Percentiles rank a stretch among this genome's conserved stretches.
These are phyloP conservation scores for Piezodorus guildinii DNA, from an alignment of 1,140 invertebrate genomes.

Conservation along the genomic window DNA sequence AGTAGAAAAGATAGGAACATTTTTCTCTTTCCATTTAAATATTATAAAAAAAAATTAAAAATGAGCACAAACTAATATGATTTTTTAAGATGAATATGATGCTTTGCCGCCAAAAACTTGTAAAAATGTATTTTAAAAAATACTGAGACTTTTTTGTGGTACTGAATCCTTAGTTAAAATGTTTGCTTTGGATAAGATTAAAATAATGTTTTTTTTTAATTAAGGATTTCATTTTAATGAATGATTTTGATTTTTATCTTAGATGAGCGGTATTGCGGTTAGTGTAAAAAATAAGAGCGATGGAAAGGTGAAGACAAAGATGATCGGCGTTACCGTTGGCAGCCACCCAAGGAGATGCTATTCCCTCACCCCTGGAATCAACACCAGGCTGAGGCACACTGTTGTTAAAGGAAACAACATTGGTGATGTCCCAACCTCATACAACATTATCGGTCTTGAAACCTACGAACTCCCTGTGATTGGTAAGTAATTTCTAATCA, in stretches of 20 bases:
- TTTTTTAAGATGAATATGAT: too few relatives aligned
- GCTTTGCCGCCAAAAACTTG: too few relatives aligned
- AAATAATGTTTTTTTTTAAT: neutral
- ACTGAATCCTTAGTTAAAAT: neutral
- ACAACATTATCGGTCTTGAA: conserved; percentile 52
- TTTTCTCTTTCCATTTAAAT: too few relatives aligned
- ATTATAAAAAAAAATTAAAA: too few relatives aligned
- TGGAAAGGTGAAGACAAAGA: conserved; percentile 36
- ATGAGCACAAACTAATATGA: too few relatives aligned
- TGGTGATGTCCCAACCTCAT: conserved; percentile 52
- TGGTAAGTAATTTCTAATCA: conserved; percentile 38
- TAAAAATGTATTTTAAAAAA: too few relatives aligned
- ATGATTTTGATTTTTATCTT: conserved; percentile 2
- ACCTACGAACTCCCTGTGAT: conserved; percentile 61
- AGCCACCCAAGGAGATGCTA: conserved; percentile 43
- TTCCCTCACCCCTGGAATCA: conserved; percentile 47
- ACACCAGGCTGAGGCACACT: conserved; percentile 44
- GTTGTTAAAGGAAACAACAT: conserved; percentile 46
- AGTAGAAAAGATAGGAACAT: too few relatives aligned
- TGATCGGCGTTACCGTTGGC: conserved; percentile 46
- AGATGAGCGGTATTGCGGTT: conserved; percentile 43
- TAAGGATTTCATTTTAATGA: neutral
- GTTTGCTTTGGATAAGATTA: neutral
- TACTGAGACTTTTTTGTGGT: too few relatives aligned
- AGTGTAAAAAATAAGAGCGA: conserved; percentile 38